Base-by-base conservation (phyloP, 2,113 vertebrate species). In the Telmatochromis brichardi region DNA sequence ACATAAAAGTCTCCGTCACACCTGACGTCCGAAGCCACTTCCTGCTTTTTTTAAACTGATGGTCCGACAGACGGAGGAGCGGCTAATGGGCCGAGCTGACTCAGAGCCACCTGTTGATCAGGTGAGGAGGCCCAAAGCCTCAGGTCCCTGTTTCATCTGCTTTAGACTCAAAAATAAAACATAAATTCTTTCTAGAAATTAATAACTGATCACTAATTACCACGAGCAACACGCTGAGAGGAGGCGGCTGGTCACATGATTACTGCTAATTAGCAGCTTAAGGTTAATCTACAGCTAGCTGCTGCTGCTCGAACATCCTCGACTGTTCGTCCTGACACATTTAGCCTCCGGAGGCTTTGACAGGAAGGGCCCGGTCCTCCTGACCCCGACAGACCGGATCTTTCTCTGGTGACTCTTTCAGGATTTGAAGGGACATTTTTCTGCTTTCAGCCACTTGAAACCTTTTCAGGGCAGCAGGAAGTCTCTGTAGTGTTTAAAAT, bases 131-230 rank as follows among this genome's bases (percentile, higher is more conserved):
- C 8, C 2, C 1, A 9, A 3, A 9, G 65, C 2, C 2, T 9
- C 23, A 7, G 68, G 42, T 26, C 0, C 10, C 19, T 26, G 68
- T 17, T 45, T 28, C 23, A 6, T 47, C 6, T 45, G 7, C 14
- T 45, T 26, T 68, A 21, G 2, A 23, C n/a, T 68, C 23, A 23
- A 47, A 45, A 1, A 17, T 2, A 45, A 73, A 73, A 7, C 8
- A 73, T 21, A 21, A 1, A 45, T 10, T 26, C 0, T 26, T 26
- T 73, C 65, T 1, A 2, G 35, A 23, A 1, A 71, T 40, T 45
- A 73, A 73, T 6, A 26, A 26, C 40, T 45, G 7, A 73, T 45
- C 12, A 9, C n/a, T 71, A 15, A 23, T 42, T 42, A 42, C 7
- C 21, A 71, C n/a, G 0, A 42, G 5, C 6, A 68, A 40, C 7